phyloP scores from a whole-genome alignment of 2,797 vertebrate genomes.

The Microctenopoma steveboyesi region DNA sequence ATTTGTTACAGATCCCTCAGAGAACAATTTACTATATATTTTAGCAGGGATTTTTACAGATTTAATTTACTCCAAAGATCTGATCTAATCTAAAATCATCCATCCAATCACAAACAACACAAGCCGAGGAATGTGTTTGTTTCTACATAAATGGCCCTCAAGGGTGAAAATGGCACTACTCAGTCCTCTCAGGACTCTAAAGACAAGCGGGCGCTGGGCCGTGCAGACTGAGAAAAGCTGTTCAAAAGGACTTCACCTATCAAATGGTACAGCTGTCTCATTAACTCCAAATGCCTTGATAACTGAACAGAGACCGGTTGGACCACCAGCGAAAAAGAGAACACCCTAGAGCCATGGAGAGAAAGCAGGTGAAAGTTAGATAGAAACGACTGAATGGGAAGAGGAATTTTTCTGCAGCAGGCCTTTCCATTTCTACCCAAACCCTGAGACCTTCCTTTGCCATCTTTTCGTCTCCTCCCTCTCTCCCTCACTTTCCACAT shows the following conservation, averaged over 20 bases:
- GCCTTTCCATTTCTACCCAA: conserved; percentile 65
- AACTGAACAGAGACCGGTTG: conserved; percentile 66
- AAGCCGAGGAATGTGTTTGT: conserved; percentile 52
- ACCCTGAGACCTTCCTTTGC: conserved; percentile 66
- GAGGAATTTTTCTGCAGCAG: conserved; percentile 64
- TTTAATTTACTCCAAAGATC: conserved; percentile 37
- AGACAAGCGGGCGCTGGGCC: conserved; percentile 48
- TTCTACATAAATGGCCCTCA: conserved; percentile 65
- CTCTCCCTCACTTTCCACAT: conserved; percentile 71
- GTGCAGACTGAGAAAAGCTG: conserved; percentile 58
- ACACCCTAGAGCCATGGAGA: conserved; percentile 60
- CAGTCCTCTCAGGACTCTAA: conserved; percentile 47
- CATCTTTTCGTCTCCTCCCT: conserved; percentile 72
- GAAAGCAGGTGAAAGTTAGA: conserved; percentile 72
- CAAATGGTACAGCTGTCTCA: conserved; percentile 73
- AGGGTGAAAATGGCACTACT: conserved; percentile 67
- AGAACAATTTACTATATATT: conserved; percentile 9
- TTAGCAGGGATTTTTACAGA: conserved; percentile 5
- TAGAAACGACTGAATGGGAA: conserved; percentile 57
- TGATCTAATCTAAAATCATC: conserved; percentile 37
- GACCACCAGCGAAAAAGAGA: conserved; percentile 75
- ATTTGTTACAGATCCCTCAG: conserved; percentile 7
- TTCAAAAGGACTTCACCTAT: conserved; percentile 69
- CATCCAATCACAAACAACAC: conserved; percentile 44
- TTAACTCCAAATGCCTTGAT: conserved; percentile 72